Evolutionary conservation across 2,888 invertebrate species (phyloP), one percentile per base, ranked within the genome.

Genomic region (Tetragonula carbonaria): DNA sequence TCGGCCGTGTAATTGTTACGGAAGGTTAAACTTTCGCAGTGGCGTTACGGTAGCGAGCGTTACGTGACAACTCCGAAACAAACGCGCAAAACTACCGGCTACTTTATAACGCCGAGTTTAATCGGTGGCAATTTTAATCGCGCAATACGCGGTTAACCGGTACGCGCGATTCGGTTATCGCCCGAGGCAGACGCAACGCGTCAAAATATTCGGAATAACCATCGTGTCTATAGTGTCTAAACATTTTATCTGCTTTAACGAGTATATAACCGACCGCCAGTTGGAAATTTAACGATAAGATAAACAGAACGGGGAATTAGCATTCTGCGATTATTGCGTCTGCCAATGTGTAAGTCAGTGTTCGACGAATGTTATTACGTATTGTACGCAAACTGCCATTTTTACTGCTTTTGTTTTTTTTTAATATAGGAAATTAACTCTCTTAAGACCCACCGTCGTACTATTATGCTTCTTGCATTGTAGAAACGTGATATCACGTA

Each of bases 101-200:
- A 76, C 59, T 78, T 84, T 74, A 81, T 86, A 78, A 84, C 78
- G 75, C 84, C 84, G 71, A 33, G 33, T 84, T 81, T 86, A 84
- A 86, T 84, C 78, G 84, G 70, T 75, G 51, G 72, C 77, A 65
- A 75, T 81, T 86, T 86, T 84, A 84, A 86, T 86, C 86, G 84
- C 14, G 18, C 68, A 63, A 38, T 74, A n/a, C 50, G 28, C 59
- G 81, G 63, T 84, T 81, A 67, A 84, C 81, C 86, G 59, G 65
- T 55, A 38, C 45, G 57, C 73, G 59, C 14, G n/a, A 28, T n/a
- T 59, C 45, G 75, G 78, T 84, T 86, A 84, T 84, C 84, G 72
- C 59, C 51, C n/a, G 0, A 28, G 50, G 84, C 81, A 80, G 81
- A 68, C 59, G 78, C 72, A 74, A 18, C 57, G 28, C 78, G 80